phyloP scores from a whole-genome alignment of 2,797 vertebrate species.

The Intellagama lesueurii region DNA sequence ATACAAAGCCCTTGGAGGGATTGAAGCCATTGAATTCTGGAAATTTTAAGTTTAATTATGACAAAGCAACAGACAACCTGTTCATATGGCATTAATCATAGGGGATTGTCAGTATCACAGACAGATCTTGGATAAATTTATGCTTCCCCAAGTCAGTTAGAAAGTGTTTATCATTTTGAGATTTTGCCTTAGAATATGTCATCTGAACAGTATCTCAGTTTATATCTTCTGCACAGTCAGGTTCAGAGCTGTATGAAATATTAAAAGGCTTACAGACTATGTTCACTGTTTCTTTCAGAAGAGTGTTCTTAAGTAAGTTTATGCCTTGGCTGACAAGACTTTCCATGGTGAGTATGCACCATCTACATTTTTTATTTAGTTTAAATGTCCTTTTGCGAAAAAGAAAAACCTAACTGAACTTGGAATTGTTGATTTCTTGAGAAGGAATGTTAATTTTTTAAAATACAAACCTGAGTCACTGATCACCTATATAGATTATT shows the following conservation, averaged over 20 bases:
- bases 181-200: not conserved
- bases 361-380: not conserved
- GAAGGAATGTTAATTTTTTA: not conserved
- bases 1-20: not conserved
- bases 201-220: not conserved
- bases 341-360: not conserved
- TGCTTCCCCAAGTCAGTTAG: not conserved
- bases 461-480: not conserved
- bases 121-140: not conserved
- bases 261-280: not conserved
- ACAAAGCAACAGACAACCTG: not conserved
- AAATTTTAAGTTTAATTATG: not conserved
- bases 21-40: not conserved
- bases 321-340: not conserved
- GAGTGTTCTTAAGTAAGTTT: not conserved
- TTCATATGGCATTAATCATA: not conserved
- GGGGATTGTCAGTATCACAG: not conserved
- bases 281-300: conserved; percentile 16
- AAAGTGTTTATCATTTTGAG: not conserved
- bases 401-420: not conserved
- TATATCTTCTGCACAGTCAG: not conserved
- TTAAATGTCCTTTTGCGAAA: not conserved
- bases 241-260: not conserved
- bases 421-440: not conserved
- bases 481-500: not conserved